Evolutionary conservation across 1,140 invertebrate species (phyloP).

Genomic region (Orussus abietinus): DNA sequence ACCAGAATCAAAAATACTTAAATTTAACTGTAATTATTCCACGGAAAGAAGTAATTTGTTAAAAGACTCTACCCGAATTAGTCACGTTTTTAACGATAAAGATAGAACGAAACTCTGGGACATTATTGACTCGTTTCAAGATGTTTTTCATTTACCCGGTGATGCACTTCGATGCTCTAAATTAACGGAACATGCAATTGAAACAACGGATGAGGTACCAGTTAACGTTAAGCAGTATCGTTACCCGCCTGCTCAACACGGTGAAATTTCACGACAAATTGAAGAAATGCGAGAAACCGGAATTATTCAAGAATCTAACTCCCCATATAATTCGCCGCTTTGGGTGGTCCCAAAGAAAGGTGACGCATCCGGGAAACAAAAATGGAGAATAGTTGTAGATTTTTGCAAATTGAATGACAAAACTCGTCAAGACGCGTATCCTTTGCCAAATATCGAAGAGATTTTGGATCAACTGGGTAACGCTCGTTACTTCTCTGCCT

Average conservation of each 20-base stretch:
- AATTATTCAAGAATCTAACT: background rate
- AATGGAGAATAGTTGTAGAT: slow-evolving; percentile 36
- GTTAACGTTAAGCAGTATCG: slow-evolving; percentile 6
- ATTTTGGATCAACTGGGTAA: slow-evolving; percentile 45
- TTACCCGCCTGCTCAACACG: slow-evolving; percentile 1
- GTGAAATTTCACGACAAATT: slow-evolving; percentile 3
- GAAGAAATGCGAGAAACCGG: slow-evolving; percentile 1
- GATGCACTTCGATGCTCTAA: background rate
- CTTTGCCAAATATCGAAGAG: slow-evolving; percentile 50
- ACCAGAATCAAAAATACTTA: background rate
- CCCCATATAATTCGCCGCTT: slow-evolving; percentile 8
- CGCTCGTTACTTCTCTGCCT: slow-evolving; percentile 40
- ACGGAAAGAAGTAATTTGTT: slow-evolving; percentile 1
- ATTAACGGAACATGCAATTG: background rate
- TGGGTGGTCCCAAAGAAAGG: slow-evolving; percentile 29
- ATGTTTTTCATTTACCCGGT: slow-evolving; percentile 6
- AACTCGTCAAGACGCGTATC: slow-evolving; percentile 41
- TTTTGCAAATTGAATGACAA: slow-evolving; percentile 35
- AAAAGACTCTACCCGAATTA: too few species aligned
- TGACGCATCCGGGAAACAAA: slow-evolving; percentile 22
- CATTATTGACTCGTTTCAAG: too few species aligned
- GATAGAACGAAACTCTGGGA: too few species aligned
- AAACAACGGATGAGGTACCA: background rate
- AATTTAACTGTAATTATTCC: slow-evolving; percentile 1
- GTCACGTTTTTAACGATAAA: too few species aligned